Conservation (phyloP, 2,113 vertebrate species). For the Rhinichthys klamathensis region DNA sequence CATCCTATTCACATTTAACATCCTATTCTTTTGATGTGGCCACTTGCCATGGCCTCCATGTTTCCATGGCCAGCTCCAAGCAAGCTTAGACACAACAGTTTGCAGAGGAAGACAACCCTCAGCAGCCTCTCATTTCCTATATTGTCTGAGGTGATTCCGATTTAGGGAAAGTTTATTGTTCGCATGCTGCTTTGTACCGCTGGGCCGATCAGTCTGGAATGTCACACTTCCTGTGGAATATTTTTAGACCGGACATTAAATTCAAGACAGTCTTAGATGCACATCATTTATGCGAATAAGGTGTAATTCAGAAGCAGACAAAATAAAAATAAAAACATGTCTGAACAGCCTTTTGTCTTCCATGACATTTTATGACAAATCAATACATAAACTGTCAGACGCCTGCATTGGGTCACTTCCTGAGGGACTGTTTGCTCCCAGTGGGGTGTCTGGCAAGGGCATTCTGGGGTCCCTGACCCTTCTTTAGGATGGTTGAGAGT, state of each 20-base stretch:
- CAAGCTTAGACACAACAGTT: slow-evolving; percentile 79
- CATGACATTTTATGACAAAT: slow-evolving; percentile 53
- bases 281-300: slow-evolving; percentile 43
- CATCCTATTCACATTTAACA: slow-evolving; percentile 61
- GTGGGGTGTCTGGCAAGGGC: slow-evolving; percentile 67
- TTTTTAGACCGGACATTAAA: slow-evolving; percentile 75
- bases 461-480: slow-evolving; percentile 73
- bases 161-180: slow-evolving; percentile 73
- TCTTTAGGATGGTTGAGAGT: slow-evolving; percentile 65
- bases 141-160: slow-evolving; percentile 79
- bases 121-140: slow-evolving; percentile 74
- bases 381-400: slow-evolving; percentile 55
- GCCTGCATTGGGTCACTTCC: slow-evolving; percentile 54
- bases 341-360: slow-evolving; percentile 42
- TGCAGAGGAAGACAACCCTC: slow-evolving; percentile 70
- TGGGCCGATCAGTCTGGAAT: slow-evolving; percentile 69
- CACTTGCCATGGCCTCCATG: slow-evolving; percentile 65
- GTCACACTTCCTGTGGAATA: slow-evolving; percentile 73
- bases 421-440: slow-evolving; percentile 56
- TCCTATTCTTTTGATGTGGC: slow-evolving; percentile 69
- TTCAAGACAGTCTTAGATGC: slow-evolving; percentile 57
- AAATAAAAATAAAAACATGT: not conserved
- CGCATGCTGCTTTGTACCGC: slow-evolving; percentile 74
- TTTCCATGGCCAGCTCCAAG: slow-evolving; percentile 69
- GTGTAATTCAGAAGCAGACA: not conserved